Conservation (phyloP, 2,888 invertebrate genomes). For the Perdita meconis region DNA sequence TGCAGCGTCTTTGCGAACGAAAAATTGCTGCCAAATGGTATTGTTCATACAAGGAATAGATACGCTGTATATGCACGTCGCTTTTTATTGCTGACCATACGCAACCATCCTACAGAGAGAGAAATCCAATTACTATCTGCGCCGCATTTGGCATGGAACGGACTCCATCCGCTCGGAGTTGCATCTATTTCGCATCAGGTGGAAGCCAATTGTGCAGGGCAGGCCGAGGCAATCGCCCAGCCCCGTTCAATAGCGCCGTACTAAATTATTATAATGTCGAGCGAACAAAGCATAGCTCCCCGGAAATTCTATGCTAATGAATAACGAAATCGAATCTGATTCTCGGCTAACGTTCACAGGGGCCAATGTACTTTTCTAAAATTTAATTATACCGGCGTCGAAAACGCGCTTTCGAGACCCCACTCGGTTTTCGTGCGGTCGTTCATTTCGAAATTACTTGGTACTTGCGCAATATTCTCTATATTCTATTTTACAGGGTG, state of each 20-base stretch:
- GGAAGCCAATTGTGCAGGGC: slow-evolving; percentile 59
- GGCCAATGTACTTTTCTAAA: slow-evolving; percentile 19
- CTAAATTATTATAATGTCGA: slow-evolving; percentile 69
- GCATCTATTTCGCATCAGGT: slow-evolving; percentile 68
- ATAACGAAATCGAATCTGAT: slow-evolving; percentile 61
- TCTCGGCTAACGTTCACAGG: slow-evolving; percentile 25
- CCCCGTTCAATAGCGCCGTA: slow-evolving; percentile 28
- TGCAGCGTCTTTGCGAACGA: too few species aligned
- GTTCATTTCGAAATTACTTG: too few species aligned
- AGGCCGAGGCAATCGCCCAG: slow-evolving; percentile 47
- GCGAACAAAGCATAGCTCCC: slow-evolving; percentile 57
- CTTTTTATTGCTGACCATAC: slow-evolving; percentile 38
- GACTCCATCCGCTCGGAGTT: slow-evolving; percentile 55
- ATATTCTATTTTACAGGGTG: too few species aligned
- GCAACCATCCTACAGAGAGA: slow-evolving; percentile 30
- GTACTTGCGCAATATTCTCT: background rate
- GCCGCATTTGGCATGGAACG: slow-evolving; percentile 61
- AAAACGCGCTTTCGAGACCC: slow-evolving; percentile 5
- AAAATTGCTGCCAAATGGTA: too few species aligned
- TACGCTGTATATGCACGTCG: slow-evolving; percentile 6
- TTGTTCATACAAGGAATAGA: too few species aligned
- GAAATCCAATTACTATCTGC: slow-evolving; percentile 64
- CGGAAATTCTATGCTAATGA: slow-evolving; percentile 64
- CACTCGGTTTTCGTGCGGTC: too few species aligned
- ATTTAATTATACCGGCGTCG: slow-evolving; percentile 9